These are phyloP conservation scores for Acleris holmiana DNA, from an alignment of 2,888 invertebrate genomes.

Conservation along the genomic window DNA sequence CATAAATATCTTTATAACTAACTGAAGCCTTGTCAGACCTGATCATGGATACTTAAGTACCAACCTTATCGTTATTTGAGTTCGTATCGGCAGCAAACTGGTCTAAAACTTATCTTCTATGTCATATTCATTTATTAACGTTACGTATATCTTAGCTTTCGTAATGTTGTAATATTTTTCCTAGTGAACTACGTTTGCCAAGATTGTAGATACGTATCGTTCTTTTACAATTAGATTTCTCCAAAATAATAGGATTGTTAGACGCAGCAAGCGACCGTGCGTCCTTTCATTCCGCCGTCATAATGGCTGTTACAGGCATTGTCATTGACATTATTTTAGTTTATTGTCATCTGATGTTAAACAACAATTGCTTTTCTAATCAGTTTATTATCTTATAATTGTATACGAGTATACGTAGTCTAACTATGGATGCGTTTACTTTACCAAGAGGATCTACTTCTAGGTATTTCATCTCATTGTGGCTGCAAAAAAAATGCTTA, in stretches of 20 bases:
- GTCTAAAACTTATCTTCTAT: slow-evolving; percentile 6
- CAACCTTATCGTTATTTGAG: slow-evolving; percentile 22
- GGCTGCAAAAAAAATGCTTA: too few species aligned
- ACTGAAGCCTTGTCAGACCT: slow-evolving; percentile 21
- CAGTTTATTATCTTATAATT: not conserved
- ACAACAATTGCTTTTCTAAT: not conserved
- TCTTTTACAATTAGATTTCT: slow-evolving; percentile 40
- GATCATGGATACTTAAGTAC: slow-evolving; percentile 4
- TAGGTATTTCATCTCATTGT: too few species aligned
- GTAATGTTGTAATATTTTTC: slow-evolving; percentile 32
- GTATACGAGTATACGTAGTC: too few species aligned
- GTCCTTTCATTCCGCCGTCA: slow-evolving; percentile 42
- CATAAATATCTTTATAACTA: slow-evolving; percentile 16
- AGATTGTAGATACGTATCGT: slow-evolving; percentile 39
- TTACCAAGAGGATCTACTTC: too few species aligned
- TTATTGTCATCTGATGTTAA: not conserved
- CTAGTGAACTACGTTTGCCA: slow-evolving; percentile 28
- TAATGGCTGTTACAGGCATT: not conserved
- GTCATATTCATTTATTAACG: not conserved
- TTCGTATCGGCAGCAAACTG: slow-evolving; percentile 1
- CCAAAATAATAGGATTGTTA: slow-evolving; percentile 28
- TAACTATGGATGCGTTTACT: too few species aligned
- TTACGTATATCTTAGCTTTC: slow-evolving; percentile 27
- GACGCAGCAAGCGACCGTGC: slow-evolving; percentile 28
- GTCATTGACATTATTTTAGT: not conserved